phyloP scores from a whole-genome alignment of 1,140 invertebrate genomes.

The Leptinotarsa lineolata region DNA sequence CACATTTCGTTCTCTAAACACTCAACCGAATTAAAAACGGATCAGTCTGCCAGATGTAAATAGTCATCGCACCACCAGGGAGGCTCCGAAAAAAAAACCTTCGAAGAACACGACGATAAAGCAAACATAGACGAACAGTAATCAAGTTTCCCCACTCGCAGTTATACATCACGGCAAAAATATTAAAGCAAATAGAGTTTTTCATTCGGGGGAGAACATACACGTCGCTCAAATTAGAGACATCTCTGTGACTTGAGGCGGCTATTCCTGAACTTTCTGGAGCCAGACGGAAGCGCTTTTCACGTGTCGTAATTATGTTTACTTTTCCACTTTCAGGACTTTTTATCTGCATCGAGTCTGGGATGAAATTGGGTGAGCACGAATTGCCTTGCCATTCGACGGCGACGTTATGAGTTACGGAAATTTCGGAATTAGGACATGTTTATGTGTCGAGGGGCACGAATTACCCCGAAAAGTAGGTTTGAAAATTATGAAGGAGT shows the following conservation, averaged over 20 bases:
- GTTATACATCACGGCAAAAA: background rate
- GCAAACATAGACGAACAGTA: background rate
- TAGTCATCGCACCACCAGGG: too few relatives aligned
- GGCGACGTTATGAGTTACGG: background rate
- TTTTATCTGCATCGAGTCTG: background rate
- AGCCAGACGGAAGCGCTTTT: background rate
- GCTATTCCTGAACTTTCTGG: background rate
- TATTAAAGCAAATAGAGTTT: constrained; percentile 9
- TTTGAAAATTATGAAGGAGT: too few relatives aligned
- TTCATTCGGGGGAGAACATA: background rate
- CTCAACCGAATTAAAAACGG: too few relatives aligned
- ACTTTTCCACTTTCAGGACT: background rate
- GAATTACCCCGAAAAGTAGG: too few relatives aligned
- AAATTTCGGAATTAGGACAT: background rate
- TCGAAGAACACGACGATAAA: background rate
- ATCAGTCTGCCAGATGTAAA: too few relatives aligned
- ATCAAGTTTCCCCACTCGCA: constrained; percentile 2
- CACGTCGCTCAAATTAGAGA: background rate
- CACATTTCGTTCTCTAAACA: too few relatives aligned
- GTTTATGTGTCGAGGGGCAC: too few relatives aligned
- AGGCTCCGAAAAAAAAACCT: too few relatives aligned
- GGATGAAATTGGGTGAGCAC: background rate
- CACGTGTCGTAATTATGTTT: constrained; percentile 1
- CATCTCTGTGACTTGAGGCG: constrained; percentile 4
- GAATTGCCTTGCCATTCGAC: background rate